A percentile compares a stretch with the other conserved stretches of the same genome.
Conservation (phyloP, 35 echinoderm and acorn worm species). For the Acanthaster planci region DNA sequence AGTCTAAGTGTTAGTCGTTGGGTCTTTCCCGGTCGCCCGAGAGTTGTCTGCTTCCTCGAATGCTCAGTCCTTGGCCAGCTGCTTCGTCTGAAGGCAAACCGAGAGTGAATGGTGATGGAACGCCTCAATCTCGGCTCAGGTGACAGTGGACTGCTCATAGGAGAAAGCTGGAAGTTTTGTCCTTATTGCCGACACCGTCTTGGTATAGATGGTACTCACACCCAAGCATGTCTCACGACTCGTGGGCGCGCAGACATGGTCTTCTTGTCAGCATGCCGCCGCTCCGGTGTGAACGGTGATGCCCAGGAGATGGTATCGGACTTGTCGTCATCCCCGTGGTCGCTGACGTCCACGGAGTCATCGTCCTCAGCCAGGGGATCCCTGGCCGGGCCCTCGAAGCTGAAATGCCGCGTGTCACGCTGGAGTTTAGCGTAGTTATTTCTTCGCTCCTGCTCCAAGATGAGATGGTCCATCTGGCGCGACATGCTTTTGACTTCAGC, state of each 20-base stretch:
- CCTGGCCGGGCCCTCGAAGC: background rate
- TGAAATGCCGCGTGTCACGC: background rate
- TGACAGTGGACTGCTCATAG: background rate
- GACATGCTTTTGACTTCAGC: background rate
- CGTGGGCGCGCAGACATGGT: background rate
- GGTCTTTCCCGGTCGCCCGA: background rate
- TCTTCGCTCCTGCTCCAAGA: background rate
- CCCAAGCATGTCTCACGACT: background rate
- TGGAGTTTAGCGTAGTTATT: background rate
- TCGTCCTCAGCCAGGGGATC: slow-evolving; percentile 7
- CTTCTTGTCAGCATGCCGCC: background rate
- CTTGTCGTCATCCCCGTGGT: background rate
- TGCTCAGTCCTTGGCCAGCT: slow-evolving; percentile 8
- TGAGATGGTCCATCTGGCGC: background rate
- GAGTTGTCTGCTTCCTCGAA: background rate
- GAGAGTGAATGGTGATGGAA: slow-evolving; percentile 1
- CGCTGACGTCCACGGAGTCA: background rate
- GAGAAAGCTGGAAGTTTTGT: background rate
- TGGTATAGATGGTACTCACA: background rate
- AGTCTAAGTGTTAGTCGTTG: no score
- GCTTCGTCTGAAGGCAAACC: background rate
- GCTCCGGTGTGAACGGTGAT: background rate
- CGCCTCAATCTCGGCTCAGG: background rate
- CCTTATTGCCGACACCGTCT: background rate
- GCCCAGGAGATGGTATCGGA: background rate